These are phyloP conservation scores for Catalaphyllia jardinei DNA, from an alignment of 64 coral and sea anemone species.

Conservation along the genomic window DNA sequence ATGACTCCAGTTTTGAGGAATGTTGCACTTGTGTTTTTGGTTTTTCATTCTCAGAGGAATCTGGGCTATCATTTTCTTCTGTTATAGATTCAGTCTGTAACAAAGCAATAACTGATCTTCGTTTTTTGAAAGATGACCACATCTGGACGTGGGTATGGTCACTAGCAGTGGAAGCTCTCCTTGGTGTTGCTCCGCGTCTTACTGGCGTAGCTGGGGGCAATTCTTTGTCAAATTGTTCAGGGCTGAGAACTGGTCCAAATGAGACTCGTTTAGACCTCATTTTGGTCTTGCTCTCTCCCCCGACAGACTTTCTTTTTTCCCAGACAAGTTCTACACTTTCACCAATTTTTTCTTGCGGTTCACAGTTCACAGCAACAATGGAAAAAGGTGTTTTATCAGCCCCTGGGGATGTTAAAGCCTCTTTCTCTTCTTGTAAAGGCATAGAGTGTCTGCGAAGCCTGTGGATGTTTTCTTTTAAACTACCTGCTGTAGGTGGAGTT, in stretches of 20 bases:
- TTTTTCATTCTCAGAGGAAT: not conserved
- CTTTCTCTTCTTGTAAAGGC: constrained; percentile 86
- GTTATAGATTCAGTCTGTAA: constrained; percentile 59
- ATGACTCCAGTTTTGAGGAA: constrained; percentile 8
- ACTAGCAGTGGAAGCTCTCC: constrained; percentile 19
- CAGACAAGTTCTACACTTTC: constrained; percentile 29
- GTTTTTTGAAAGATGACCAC: constrained; percentile 42
- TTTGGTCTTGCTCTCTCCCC: not conserved
- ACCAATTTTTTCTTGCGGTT: not conserved
- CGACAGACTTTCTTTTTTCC: constrained; percentile 42
- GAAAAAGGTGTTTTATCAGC: constrained; percentile 53
- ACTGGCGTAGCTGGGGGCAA: constrained; percentile 88
- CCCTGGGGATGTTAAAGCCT: constrained; percentile 44
- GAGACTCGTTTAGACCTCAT: constrained; percentile 80
- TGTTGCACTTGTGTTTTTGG: not conserved
- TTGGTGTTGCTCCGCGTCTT: constrained; percentile 78
- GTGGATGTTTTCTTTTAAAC: constrained; percentile 85
- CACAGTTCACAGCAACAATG: not conserved
- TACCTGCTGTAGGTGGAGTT: constrained; percentile 42
- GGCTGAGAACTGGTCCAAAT: constrained; percentile 92
- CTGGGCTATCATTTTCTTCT: constrained; percentile 53
- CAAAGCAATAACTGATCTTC: constrained; percentile 59
- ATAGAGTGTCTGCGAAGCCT: constrained; percentile 65
- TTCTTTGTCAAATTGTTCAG: constrained; percentile 91
- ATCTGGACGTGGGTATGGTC: constrained; percentile 11